Base-by-base conservation (phyloP, 2,113 vertebrate species). In the Psilopsiagon aurifrons region DNA sequence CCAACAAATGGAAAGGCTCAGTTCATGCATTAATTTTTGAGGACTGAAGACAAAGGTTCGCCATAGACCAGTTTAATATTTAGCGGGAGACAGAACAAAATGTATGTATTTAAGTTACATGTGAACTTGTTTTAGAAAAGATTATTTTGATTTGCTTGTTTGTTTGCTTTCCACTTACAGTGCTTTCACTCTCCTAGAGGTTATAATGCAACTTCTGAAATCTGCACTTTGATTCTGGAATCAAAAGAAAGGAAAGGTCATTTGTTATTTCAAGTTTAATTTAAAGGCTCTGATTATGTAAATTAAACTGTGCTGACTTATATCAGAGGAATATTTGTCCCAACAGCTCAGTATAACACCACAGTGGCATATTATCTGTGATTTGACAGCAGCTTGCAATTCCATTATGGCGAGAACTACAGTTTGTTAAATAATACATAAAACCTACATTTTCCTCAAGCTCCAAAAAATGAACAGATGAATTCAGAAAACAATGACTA, bases 331-430 rank as follows among this genome's bases (percentile, higher is more conserved):
- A 39, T 92, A 94, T 75, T 88, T 94, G 76, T 76, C 37, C 86
- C 73, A 91, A 74, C 28, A 81, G 70, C 24, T 86, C 24, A 54
- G 23, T 75, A n/a, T 52, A 94, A 75, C 27, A 88, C 92, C 80
- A 88, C 88, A 96, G 83, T 89, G 94, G 80, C 51, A 17, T 89
- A 64, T 86, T 94, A 60, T 82, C 80, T 84, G 35, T 94, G 64
- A 86, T 91, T 88, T 91, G 64, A 95, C 64, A 84, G 73, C 68
- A 39, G 22, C 66, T 92, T 91, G 69, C 43, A 89, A 47, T 87
- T 92, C 66, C 52, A 44, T 82, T 86, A 84, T 16, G 1, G 55
- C 79, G 62, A 0, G 0, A 95, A 82, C 77, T 52, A 79, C 51
- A 92, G 55, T 73, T 91, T 4, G 0, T 85, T 92, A 91, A 95